phyloP scores from a whole-genome alignment of 2,797 vertebrate species.

The Malacoctenus gilli region DNA sequence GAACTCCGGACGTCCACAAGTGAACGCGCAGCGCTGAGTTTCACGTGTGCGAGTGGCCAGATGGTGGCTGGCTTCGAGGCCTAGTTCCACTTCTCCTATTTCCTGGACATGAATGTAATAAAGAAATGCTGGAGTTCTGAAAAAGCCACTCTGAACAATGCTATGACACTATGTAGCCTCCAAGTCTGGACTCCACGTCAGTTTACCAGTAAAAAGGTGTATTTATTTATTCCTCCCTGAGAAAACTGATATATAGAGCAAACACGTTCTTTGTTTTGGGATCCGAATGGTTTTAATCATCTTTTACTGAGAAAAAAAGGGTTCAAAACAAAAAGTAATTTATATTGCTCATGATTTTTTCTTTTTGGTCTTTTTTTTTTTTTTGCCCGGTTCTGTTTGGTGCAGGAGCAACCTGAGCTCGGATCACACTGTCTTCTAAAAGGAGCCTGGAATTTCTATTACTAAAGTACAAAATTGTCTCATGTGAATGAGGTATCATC shows the following conservation, averaged over 20 bases:
- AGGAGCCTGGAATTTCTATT: conserved; percentile 34
- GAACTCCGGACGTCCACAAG: conserved; percentile 68
- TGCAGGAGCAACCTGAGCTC: conserved; percentile 59
- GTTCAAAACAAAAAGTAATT: conserved; percentile 25
- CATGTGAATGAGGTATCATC: conserved; percentile 57
- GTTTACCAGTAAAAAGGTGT: conserved; percentile 78
- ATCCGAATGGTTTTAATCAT: conserved; percentile 59
- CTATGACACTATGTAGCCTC: conserved; percentile 78
- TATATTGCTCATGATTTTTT: conserved; percentile 36
- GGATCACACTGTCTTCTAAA: conserved; percentile 41
- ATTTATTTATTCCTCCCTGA: conserved; percentile 84
- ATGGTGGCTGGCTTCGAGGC: conserved; percentile 40
- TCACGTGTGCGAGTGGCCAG: conserved; percentile 50
- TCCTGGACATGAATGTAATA: conserved; percentile 84
- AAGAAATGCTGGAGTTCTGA: conserved; percentile 72
- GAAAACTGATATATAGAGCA: conserved; percentile 74
- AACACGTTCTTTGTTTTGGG: conserved; percentile 55
- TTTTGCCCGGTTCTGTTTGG: conserved; percentile 44
- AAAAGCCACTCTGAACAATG: conserved; percentile 81
- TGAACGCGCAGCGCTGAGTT: conserved; percentile 40
- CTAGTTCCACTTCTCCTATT: conserved; percentile 48
- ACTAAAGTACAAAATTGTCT: conserved; percentile 51
- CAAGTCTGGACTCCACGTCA: conserved; percentile 68
- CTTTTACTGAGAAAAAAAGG: conserved; percentile 40
- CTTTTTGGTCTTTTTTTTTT: not conserved